A percentile compares a stretch with the other conserved stretches of the same genome.
Conservation (phyloP, 2,888 invertebrate genomes). For the Nomada lathburiana region DNA sequence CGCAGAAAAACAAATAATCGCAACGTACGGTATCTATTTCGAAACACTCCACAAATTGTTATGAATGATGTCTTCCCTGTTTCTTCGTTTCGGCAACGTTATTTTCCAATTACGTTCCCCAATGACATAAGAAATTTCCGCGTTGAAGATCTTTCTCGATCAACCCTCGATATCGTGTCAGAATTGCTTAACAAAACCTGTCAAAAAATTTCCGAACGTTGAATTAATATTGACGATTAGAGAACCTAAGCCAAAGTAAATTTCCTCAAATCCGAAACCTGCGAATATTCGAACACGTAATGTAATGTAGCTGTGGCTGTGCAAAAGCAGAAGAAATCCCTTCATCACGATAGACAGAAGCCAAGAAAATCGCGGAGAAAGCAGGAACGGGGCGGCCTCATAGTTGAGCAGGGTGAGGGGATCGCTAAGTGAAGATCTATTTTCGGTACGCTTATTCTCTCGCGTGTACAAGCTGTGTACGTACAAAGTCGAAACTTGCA, state of each 20-base stretch:
- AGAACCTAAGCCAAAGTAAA: no score
- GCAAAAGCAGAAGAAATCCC: background rate
- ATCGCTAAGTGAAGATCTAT: slow-evolving; percentile 53
- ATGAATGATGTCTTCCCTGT: background rate
- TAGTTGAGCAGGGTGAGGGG: slow-evolving; percentile 1
- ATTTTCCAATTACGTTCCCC: background rate
- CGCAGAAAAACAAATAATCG: no score
- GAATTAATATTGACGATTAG: no score
- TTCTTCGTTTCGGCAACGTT: background rate
- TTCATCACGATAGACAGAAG: background rate
- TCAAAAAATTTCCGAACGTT: no score
- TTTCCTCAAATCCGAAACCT: background rate
- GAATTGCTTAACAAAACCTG: slow-evolving; percentile 45
- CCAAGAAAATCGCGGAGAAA: slow-evolving; percentile 8
- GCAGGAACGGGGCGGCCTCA: background rate
- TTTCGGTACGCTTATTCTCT: slow-evolving; percentile 63
- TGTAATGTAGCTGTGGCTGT: background rate
- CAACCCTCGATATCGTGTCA: slow-evolving; percentile 22
- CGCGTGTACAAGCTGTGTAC: slow-evolving; percentile 51
- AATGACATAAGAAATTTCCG: background rate
- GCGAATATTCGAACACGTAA: background rate
- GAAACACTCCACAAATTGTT: no score
- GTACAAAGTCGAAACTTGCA: slow-evolving; percentile 39
- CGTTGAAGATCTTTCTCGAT: background rate
- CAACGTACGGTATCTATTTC: no score